phyloP scores from a whole-genome alignment of 37 sponge, comb jelly and placozoan species.

The Eunapius fragilis region DNA sequence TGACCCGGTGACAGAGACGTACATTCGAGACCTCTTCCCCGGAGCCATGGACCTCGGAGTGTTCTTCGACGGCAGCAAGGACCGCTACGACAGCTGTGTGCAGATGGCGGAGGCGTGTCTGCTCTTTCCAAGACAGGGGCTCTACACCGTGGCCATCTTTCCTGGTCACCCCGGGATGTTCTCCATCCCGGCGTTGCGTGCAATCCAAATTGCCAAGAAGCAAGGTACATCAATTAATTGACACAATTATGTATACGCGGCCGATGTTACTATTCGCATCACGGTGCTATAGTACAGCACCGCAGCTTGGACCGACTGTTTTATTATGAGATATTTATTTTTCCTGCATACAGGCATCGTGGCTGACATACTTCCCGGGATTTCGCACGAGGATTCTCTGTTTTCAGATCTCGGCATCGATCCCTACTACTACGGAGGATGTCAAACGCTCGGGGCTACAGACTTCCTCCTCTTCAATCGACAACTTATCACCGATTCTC shows the following conservation, averaged over 20 bases:
- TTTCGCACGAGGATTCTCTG: constrained; percentile 21
- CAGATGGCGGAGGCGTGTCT: constrained; percentile 49
- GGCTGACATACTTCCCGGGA: constrained; percentile 13
- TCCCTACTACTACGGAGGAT: constrained; percentile 9
- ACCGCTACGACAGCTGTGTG: constrained; percentile 21
- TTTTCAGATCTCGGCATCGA: constrained; percentile 27
- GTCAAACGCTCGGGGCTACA: constrained; percentile 12
- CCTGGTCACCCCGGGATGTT: constrained; percentile 30
- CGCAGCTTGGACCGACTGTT: too few relatives aligned
- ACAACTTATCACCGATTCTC: constrained; percentile 8
- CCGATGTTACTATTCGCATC: too few relatives aligned
- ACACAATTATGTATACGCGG: not conserved
- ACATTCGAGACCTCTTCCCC: constrained; percentile 20
- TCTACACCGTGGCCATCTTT: constrained; percentile 20
- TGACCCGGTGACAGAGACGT: constrained; percentile 18
- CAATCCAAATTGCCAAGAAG: not conserved
- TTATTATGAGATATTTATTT: too few relatives aligned
- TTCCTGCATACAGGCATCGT: constrained; percentile 10
- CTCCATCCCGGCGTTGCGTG: not conserved
- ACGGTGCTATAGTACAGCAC: too few relatives aligned
- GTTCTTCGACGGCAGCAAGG: constrained; percentile 18
- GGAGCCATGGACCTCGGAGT: constrained; percentile 31
- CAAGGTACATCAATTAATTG: not conserved
- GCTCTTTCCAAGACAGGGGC: constrained; percentile 20
- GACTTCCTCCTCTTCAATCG: constrained; percentile 8